Conservation (phyloP, 1,140 invertebrate species). For the Augochlora pura region DNA sequence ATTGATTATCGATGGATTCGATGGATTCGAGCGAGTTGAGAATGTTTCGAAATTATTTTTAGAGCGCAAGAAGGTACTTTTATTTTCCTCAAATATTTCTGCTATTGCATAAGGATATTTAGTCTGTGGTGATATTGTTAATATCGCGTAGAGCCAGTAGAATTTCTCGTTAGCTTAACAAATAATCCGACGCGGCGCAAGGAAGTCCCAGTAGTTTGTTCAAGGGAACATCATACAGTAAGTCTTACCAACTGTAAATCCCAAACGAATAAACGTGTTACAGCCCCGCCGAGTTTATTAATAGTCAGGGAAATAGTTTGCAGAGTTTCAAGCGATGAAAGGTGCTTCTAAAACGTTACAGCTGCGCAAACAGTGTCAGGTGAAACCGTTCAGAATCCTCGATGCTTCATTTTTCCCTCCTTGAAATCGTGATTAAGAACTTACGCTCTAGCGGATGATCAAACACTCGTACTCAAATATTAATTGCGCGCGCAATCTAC, state of each 20-base stretch:
- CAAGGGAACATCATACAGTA: neutral
- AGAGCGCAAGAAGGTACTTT: too few species aligned
- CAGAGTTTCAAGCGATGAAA: constrained; percentile 51
- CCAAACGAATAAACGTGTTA: neutral
- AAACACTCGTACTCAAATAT: neutral
- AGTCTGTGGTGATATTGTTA: too few species aligned
- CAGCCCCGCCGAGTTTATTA: constrained; percentile 38
- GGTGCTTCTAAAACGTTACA: constrained; percentile 53
- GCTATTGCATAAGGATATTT: too few species aligned
- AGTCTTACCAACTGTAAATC: neutral
- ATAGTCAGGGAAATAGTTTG: constrained; percentile 45
- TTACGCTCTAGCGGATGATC: neutral
- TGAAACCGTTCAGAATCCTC: constrained; percentile 44
- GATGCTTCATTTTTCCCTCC: constrained; percentile 13
- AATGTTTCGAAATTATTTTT: too few species aligned
- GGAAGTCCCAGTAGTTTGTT: neutral
- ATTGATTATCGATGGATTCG: neutral
- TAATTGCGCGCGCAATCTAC: too few species aligned
- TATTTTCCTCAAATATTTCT: too few species aligned
- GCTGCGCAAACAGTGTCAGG: constrained; percentile 61
- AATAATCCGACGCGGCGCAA: neutral
- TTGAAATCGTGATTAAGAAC: constrained; percentile 9
- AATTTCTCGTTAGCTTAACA: neutral
- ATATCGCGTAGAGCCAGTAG: too few species aligned
- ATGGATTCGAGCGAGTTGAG: neutral